A percentile compares a stretch with the other conserved stretches of the same genome.
phyloP scores from a whole-genome alignment of 2,113 vertebrate genomes.

The Erythrolamprus reginae region DNA sequence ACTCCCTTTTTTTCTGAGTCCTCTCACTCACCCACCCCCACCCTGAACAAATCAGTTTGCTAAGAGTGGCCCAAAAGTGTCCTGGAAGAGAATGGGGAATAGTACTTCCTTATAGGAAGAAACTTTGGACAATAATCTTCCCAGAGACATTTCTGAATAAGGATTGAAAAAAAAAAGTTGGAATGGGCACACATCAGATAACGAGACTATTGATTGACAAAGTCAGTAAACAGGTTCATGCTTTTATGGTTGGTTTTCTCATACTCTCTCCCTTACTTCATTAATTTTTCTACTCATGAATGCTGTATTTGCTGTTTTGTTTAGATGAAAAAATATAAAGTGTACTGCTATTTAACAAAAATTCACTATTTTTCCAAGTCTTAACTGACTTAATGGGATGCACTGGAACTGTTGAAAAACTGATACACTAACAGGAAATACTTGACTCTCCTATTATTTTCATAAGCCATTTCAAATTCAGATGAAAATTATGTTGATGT shows the following conservation, averaged over 20 bases:
- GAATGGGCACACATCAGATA: background rate
- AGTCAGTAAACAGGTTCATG: background rate
- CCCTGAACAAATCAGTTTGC: background rate
- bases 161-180: background rate
- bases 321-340: background rate
- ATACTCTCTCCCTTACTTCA: background rate
- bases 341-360: background rate
- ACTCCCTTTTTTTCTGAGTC: background rate
- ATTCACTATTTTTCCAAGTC: background rate
- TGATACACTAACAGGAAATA: background rate
- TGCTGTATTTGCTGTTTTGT: background rate
- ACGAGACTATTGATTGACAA: background rate
- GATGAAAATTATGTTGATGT: background rate
- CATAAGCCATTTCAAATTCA: background rate
- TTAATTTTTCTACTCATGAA: background rate
- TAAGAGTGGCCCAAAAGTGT: background rate
- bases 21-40: too few relatives aligned
- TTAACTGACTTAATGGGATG: conserved; percentile 29
- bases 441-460: background rate
- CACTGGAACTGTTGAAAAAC: background rate
- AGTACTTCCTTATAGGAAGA: background rate
- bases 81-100: background rate
- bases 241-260: background rate
- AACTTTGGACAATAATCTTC: background rate
- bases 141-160: background rate